Evolutionary conservation across 2,888 invertebrate genomes (phyloP).

Genomic region (Eristalis tenax): DNA sequence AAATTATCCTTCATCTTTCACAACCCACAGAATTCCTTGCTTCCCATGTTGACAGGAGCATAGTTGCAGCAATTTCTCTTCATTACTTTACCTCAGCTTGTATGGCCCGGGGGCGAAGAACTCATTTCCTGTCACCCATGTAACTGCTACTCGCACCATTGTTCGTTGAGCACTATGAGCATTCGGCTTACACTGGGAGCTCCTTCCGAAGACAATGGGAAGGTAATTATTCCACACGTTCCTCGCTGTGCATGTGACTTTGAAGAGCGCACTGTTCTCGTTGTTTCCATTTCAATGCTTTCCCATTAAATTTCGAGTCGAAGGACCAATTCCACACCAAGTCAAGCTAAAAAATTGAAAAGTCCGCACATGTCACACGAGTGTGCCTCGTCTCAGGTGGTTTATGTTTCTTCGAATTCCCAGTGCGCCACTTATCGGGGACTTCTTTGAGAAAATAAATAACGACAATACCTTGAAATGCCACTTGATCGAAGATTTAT

Average conservation of each 20-base stretch:
- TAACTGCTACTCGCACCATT: constrained; percentile 47
- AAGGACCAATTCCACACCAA: background rate
- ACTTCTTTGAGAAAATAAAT: constrained; percentile 53
- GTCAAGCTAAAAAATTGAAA: background rate
- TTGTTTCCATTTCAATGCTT: background rate
- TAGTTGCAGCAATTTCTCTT: constrained; percentile 62
- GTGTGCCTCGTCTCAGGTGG: constrained; percentile 57
- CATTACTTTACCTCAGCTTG: constrained; percentile 65
- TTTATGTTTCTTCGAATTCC: constrained; percentile 47
- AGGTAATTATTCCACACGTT: constrained; percentile 66
- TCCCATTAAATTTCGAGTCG: background rate
- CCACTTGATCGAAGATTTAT: constrained; percentile 68
- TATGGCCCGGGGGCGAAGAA: constrained; percentile 53
- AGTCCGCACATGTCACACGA: background rate
- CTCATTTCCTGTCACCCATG: constrained; percentile 50
- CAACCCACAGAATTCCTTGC: constrained; percentile 43
- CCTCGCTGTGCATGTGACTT: background rate
- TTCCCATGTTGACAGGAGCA: constrained; percentile 30
- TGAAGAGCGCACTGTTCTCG: background rate
- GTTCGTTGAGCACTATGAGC: constrained; percentile 60
- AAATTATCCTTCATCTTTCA: constrained; percentile 64
- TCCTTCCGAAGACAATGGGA: constrained; percentile 56
- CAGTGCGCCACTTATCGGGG: constrained; percentile 56
- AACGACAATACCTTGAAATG: constrained; percentile 67
- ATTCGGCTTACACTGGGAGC: constrained; percentile 53